Conservation (phyloP, 2,888 invertebrate genomes). For the Leptodirus hochenwartii region DNA sequence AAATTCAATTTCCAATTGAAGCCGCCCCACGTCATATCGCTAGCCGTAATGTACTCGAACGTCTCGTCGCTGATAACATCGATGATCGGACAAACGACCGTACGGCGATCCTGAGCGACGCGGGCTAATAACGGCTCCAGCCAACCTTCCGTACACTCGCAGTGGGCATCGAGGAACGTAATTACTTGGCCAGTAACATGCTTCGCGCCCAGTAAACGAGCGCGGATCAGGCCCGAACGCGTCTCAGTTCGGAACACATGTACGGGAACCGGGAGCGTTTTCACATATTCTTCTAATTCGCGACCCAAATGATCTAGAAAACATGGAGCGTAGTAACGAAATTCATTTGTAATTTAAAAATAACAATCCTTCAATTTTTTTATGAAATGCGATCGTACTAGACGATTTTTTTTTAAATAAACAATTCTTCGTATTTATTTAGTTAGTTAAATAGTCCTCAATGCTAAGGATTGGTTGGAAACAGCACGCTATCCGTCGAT, state of each 20-base stretch:
- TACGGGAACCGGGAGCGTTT: constrained; percentile 69
- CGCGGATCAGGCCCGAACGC: constrained; percentile 90
- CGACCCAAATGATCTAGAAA: constrained; percentile 66
- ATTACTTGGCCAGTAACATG: constrained; percentile 83
- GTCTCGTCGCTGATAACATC: constrained; percentile 98
- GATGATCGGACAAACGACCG: constrained; percentile 95
- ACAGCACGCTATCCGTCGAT: too few relatives aligned
- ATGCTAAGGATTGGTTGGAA: too few relatives aligned
- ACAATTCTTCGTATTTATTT: too few relatives aligned
- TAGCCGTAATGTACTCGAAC: constrained; percentile 96
- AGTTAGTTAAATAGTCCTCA: too few relatives aligned
- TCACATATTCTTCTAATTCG: constrained; percentile 78
- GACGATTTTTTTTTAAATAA: too few relatives aligned
- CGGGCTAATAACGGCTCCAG: constrained; percentile 83
- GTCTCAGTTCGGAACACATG: constrained; percentile 77
- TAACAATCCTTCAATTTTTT: too few relatives aligned
- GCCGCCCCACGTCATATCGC: constrained; percentile 99
- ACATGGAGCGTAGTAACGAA: constrained; percentile 3
- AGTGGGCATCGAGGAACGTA: constrained; percentile 95
- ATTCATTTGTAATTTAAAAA: not conserved
- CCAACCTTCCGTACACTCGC: constrained; percentile 99
- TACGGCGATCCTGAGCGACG: constrained; percentile 79
- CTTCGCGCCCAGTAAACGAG: constrained; percentile 84
- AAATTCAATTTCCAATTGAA: constrained; percentile 99
- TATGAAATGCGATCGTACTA: too few relatives aligned